Base-by-base conservation (phyloP, 2,113 vertebrate species). In the Lepus americanus region DNA sequence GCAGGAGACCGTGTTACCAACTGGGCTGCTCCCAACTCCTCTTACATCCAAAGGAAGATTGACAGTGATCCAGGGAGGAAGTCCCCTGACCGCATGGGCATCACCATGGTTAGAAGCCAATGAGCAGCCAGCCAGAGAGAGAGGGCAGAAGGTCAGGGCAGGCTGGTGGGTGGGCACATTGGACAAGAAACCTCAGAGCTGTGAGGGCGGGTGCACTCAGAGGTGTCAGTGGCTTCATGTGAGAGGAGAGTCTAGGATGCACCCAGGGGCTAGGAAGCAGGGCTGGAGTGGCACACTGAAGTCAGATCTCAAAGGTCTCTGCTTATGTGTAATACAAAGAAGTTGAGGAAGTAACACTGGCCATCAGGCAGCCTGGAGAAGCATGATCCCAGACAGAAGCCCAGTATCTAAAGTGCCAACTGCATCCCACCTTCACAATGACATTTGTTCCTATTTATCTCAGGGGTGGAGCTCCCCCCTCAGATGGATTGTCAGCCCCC, bases 351-450 rank as follows among this genome's bases (percentile, higher is more conserved):
- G 16, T 6, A 27, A 36, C 11, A 36, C 7, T 22, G 59, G 27
- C 39, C n/a, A 17, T 80, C 61, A 25, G 55, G 77, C 55, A 88
- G 31, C n/a, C 51, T 31, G 12, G 12, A 23, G 3, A 10, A 91
- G 31, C 7, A 2, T 11, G 27, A n/a, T 20, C 19, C 29, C 55
- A 53, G 29, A 64, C 11, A 84, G 72, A 76, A 81, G 53, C 29
- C 49, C 16, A 2, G 12, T 4, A 3, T 33, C 23, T 44, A 31
- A 55, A 55, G 33, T 4, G 23, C 74, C 25, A 63, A 4, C 74
- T 22, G 0, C 0, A 14, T 6, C 27, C 9, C 31, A 17, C 64
- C 12, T 14, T 51, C 3, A 4, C 3, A 55, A n/a, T 63, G 17
- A 31, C 53, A 17, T 25, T 29, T 33, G 31, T 1, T 90, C 55